Evolutionary conservation across 2,888 invertebrate genomes (phyloP), one percentile per base, ranked within the genome.

Genomic region (Ischnura elegans): DNA sequence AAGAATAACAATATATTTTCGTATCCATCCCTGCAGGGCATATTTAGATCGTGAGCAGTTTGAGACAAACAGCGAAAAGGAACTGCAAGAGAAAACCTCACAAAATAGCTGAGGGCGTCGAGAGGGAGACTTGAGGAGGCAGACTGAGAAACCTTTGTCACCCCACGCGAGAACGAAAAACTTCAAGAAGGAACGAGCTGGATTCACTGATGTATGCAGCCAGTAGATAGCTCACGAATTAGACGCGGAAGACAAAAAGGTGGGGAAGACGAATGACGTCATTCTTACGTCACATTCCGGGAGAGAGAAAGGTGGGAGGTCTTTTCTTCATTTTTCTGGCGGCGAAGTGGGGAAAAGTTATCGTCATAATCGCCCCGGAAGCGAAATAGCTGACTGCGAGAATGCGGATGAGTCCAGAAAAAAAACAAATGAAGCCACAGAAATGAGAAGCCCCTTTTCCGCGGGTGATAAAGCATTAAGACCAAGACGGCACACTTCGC

Each of bases 341-440:
- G 76, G 36, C 36, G 25, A 76, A 76, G 8, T 76, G 36, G 36
- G 76, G 1, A 51, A 21, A 10, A 36, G 2, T 76, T 36, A 76
- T 76, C 76, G 29, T 4, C 76, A 8, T 76, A 76, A 76, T 76
- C 76, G 76, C 29, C 76, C 76, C 29, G 76, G 76, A 76, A 76
- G 76, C 13, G 10, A 76, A 36, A n/a, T 25, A 61, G n/a, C 25
- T 13, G 76, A 66, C 25, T 13, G 76, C n/a, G 66, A n/a, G 29
- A 76, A 16, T 13, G 76, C 29, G 76, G 76, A 36, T 25, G 29
- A 36, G 36, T 25, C 66, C 76, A 36, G 16, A 8, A 36, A 36
- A 29, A 13, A 76, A 36, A 76, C n/a, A 36, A 36, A 76, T 76
- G 76, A 76, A 76, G 76, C 76, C 76, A 2, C 76, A 25, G 8